A percentile compares a stretch with the other conserved stretches of the same genome.
These are phyloP conservation scores for Philopedon plagiatum DNA, from an alignment of 2,888 invertebrate genomes.

Conservation along the genomic window DNA sequence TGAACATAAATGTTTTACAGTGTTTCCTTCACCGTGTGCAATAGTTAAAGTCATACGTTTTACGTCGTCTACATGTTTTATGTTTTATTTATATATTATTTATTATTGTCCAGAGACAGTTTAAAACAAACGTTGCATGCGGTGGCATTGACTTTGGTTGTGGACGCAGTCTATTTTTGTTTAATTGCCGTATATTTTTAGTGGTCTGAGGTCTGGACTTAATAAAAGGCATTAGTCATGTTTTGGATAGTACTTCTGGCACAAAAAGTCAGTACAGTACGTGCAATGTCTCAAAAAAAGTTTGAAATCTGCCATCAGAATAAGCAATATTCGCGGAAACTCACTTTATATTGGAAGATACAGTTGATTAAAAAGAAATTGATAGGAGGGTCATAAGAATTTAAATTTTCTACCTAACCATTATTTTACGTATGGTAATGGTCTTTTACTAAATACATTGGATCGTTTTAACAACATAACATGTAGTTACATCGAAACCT, in stretches of 20 bases:
- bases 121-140: neutral
- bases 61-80: neutral
- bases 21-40: neutral
- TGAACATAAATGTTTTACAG: neutral
- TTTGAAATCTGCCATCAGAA: too few relatives aligned
- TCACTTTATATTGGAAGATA: too few relatives aligned
- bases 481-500: too few relatives aligned
- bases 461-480: too few relatives aligned
- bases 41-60: neutral
- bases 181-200: slow-evolving; percentile 32
- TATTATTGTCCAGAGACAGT: neutral
- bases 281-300: too few relatives aligned
- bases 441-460: too few relatives aligned
- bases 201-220: neutral
- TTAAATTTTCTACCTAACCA: too few relatives aligned
- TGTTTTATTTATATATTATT: neutral
- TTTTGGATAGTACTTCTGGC: neutral
- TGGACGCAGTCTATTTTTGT: slow-evolving; percentile 32
- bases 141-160: slow-evolving; percentile 35
- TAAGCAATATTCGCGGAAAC: too few relatives aligned
- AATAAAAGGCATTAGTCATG: neutral
- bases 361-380: too few relatives aligned
- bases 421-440: too few relatives aligned
- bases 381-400: too few relatives aligned
- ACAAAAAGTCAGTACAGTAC: too few relatives aligned